Evolutionary conservation across 2,888 invertebrate genomes (phyloP).

Genomic region (Chloroclystis v-ata): DNA sequence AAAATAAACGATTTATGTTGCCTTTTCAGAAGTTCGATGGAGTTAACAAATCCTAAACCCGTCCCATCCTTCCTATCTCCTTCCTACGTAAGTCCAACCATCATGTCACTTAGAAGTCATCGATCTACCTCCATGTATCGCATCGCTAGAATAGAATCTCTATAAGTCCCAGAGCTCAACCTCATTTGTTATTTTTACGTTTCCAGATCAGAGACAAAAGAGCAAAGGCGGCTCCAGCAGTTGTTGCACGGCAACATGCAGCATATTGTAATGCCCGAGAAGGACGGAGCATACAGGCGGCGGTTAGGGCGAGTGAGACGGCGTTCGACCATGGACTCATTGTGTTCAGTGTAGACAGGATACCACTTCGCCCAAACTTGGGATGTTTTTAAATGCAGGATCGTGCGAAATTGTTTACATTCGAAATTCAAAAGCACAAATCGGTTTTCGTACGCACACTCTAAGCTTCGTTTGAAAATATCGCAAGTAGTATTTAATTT

Average conservation of each 20-base stretch:
- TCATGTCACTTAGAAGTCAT: slow-evolving; percentile 13
- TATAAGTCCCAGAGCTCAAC: not conserved
- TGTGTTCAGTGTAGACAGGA: slow-evolving; percentile 67
- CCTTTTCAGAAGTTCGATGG: slow-evolving; percentile 71
- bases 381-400: slow-evolving; percentile 56
- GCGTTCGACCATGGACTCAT: slow-evolving; percentile 54
- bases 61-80: slow-evolving; percentile 43
- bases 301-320: slow-evolving; percentile 43
- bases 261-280: slow-evolving; percentile 88
- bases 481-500: slow-evolving; percentile 43
- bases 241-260: slow-evolving; percentile 95
- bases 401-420: slow-evolving; percentile 16
- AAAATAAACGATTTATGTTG: slow-evolving; percentile 31
- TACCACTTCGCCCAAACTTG: slow-evolving; percentile 46
- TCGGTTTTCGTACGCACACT: slow-evolving; percentile 48
- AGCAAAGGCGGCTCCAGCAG: slow-evolving; percentile 96
- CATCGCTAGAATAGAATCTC: not conserved
- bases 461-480: slow-evolving; percentile 51
- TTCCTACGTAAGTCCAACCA: slow-evolving; percentile 40
- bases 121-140: not conserved
- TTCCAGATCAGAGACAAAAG: slow-evolving; percentile 96
- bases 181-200: slow-evolving; percentile 29
- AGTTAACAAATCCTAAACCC: slow-evolving; percentile 45
- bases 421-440: slow-evolving; percentile 31
- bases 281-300: slow-evolving; percentile 41